Conservation (phyloP, 1,140 invertebrate genomes). For the Heliconius himera region DNA sequence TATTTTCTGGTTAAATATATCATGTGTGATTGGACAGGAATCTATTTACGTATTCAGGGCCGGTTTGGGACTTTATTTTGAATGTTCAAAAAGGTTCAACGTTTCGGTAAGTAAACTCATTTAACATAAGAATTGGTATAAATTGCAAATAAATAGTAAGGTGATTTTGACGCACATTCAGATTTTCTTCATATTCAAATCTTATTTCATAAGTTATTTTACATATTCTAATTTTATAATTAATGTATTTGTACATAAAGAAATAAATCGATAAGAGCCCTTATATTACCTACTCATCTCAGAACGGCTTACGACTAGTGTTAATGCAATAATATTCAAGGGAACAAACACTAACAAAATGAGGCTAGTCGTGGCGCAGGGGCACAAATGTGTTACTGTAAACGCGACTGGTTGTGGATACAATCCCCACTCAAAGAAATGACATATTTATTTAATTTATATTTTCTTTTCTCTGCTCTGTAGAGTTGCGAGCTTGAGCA, state of each 20-base stretch:
- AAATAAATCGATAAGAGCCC: constrained; percentile 21
- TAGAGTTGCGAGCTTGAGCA: too few species aligned
- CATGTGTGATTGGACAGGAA: constrained; percentile 30
- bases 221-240: too few species aligned
- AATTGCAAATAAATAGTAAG: neutral
- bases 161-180: neutral
- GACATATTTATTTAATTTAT: too few species aligned
- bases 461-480: too few species aligned
- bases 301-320: constrained; percentile 11
- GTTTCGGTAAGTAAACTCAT: constrained; percentile 13
- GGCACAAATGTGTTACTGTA: too few species aligned
- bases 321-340: constrained; percentile 12
- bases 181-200: neutral
- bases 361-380: too few species aligned
- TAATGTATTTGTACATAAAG: neutral
- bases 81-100: constrained; percentile 18
- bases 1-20: constrained; percentile 30
- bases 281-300: constrained; percentile 9
- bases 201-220: neutral
- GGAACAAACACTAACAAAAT: neutral
- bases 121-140: constrained; percentile 15
- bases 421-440: too few species aligned
- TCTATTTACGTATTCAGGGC: constrained; percentile 29
- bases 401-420: too few species aligned
- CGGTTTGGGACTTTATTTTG: constrained; percentile 20